These are phyloP conservation scores for Rallus limicola DNA, from an alignment of 2,113 vertebrate species.

Conservation along the genomic window DNA sequence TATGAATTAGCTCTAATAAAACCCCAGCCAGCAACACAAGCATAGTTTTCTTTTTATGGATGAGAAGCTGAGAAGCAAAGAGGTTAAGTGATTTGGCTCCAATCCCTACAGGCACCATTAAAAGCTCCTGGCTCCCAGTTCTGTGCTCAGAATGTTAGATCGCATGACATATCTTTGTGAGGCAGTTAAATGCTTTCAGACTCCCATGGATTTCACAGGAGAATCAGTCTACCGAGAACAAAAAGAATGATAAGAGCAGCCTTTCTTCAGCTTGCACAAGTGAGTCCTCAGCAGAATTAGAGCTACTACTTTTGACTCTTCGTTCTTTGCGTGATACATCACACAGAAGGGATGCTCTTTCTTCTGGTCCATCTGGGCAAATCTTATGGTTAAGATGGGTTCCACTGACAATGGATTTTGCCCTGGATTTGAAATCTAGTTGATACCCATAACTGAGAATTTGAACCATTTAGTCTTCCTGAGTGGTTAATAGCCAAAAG, in stretches of 20 bases:
- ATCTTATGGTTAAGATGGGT: neutral
- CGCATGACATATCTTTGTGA: constrained; percentile 67
- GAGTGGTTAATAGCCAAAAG: neutral
- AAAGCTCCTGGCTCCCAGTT: constrained; percentile 68
- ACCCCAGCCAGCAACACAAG: constrained; percentile 29
- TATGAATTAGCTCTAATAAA: constrained; percentile 66
- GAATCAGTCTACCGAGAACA: neutral
- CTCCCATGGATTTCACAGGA: constrained; percentile 28
- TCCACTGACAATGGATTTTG: neutral
- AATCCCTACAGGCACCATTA: constrained; percentile 64
- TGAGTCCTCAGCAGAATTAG: neutral
- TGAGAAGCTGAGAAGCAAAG: constrained; percentile 69
- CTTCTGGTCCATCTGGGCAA: neutral
- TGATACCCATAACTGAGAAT: neutral
- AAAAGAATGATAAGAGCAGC: neutral
- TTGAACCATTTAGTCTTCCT: neutral
- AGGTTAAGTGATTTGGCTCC: constrained; percentile 71
- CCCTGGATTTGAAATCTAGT: neutral
- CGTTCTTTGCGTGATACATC: fast-evolving
- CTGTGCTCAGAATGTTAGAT: constrained; percentile 68
- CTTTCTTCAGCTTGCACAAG: neutral
- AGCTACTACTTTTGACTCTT: neutral
- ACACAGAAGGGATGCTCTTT: neutral
- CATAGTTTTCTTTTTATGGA: constrained; percentile 72
- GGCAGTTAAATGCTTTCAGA: constrained; percentile 62